Percentiles rank a stretch among this genome's conserved stretches.
Evolutionary conservation across 2,888 invertebrate species (phyloP).

Genomic region (Galerucella nymphaeae): DNA sequence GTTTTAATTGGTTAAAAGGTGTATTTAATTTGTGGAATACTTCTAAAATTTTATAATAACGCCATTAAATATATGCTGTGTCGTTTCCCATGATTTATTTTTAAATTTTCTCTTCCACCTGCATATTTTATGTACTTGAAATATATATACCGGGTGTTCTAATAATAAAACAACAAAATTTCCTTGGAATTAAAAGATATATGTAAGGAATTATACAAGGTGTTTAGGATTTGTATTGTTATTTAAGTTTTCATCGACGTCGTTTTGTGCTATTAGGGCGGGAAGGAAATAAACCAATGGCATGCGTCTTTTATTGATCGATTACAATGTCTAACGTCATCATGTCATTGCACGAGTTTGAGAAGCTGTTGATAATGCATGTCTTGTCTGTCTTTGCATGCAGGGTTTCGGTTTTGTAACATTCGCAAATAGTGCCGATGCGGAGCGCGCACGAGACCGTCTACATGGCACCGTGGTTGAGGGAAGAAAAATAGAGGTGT

Average conservation of each 20-base stretch:
- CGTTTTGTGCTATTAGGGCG: conserved; percentile 42
- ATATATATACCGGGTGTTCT: not conserved
- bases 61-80: no score
- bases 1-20: not conserved
- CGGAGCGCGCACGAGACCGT: conserved; percentile 99
- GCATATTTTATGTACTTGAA: no score
- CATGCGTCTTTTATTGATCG: conserved; percentile 40
- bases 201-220: no score
- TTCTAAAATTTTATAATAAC: not conserved
- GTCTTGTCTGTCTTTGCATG: conserved; percentile 96
- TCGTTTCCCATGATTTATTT: no score
- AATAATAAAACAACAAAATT: not conserved
- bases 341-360: conserved; percentile 79
- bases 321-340: conserved; percentile 66
- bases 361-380: conserved; percentile 89
- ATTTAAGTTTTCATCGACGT: conserved; percentile 12
- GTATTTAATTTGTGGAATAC: not conserved
- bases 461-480: conserved; percentile 99
- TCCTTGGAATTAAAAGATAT: no score
- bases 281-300: conserved; percentile 32
- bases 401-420: conserved; percentile 99
- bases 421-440: conserved; percentile 99
- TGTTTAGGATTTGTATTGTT: conserved; percentile 16
- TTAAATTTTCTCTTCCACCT: no score
- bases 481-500: conserved; percentile 99